phyloP scores from a whole-genome alignment of 2,113 vertebrate genomes.

The Nesoenas mayeri region DNA sequence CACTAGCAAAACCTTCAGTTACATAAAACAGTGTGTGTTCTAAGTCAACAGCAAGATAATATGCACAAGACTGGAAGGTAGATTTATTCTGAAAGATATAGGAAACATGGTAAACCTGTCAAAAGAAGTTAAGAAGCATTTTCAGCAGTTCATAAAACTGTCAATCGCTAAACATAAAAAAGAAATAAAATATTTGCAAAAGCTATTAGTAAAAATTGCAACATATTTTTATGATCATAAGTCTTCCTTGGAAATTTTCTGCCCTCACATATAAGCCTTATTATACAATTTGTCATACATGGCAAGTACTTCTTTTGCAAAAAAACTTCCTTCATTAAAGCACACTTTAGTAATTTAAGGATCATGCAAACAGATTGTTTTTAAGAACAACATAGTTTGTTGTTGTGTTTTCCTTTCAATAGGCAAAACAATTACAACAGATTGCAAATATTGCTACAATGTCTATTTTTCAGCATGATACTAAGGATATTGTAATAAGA shows the following conservation, averaged over 20 bases:
- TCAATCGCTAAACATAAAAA: neutral
- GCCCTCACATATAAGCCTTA: neutral
- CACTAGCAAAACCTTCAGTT: neutral
- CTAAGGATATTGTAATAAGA: neutral
- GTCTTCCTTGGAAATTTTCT: neutral
- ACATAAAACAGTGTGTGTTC: neutral
- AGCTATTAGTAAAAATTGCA: neutral
- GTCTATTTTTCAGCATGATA: neutral
- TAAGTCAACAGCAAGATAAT: neutral
- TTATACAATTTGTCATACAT: neutral
- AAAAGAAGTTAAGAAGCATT: neutral
- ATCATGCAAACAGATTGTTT: neutral
- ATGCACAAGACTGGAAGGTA: neutral
- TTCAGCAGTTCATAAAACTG: neutral
- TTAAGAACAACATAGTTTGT: neutral
- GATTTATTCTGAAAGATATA: neutral
- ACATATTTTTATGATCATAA: neutral
- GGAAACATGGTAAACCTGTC: neutral
- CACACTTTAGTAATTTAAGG: neutral
- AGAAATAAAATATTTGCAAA: neutral
- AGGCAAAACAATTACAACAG: neutral
- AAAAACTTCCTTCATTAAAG: neutral
- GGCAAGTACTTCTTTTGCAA: neutral
- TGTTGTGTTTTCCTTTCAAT: neutral
- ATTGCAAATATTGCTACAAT: neutral